Base-by-base conservation (phyloP, 2,113 vertebrate species). In the Elephantulus edwardii region DNA sequence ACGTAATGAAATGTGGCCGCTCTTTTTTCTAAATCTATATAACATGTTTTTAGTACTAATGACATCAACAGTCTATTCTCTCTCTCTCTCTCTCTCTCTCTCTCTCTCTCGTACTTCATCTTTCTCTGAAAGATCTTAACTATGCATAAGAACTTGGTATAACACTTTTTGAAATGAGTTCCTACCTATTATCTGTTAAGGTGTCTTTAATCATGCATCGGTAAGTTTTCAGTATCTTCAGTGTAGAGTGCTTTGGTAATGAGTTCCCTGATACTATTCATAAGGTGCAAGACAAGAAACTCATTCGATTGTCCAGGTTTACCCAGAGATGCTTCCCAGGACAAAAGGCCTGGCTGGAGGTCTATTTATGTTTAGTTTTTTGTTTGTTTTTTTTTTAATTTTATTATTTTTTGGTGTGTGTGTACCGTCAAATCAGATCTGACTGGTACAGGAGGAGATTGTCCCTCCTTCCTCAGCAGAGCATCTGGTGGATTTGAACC, bases 151-250 rank as follows among this genome's bases (percentile, higher is more conserved):
- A 78, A 66, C 4, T 88, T 94, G 80, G 22, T 54, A 46, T 83
- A 76, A 77, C 26, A 48, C 60, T 83, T 76, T 42, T 71, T 88
- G 42, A 78, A n/a, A 72, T 83, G 77, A 91, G 54, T 88, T 95
- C 52, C 24, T 92, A 44, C 44, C 26, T 52, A 0, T 72, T 90
- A 78, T 30, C 1, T 11, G 20, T 86, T 79, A 88, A 74, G 54
- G 5, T 56, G 78, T 92, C 52, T 93, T 90, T 71, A 84, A 35
- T 81, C 84, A 22, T 71, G 26, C 30, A 62, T 50, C 72, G 12
- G 30, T 68, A 70, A 88, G 13, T 2, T 44, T 82, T 62, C 54
- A 33, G 8, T 74, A 76, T 93, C 66, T 91, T 79, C 91, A 86
- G 62, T 76, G 42, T 28, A 70, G 38, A 52, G 46, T 80, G 20